phyloP scores from a whole-genome alignment of 2,113 vertebrate species.

The Ptyas mucosa region DNA sequence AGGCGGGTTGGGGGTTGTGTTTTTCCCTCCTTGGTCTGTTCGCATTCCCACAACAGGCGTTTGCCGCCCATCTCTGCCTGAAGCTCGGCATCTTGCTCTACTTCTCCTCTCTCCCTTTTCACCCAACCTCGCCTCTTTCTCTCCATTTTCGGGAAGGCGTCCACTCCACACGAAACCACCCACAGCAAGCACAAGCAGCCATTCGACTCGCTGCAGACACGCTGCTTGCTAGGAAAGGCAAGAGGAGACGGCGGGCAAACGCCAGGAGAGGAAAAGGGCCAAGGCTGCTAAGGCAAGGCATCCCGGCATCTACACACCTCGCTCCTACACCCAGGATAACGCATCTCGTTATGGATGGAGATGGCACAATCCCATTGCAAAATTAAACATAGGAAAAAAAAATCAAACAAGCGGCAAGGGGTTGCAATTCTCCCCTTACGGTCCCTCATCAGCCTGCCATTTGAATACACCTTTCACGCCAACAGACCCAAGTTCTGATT shows the following conservation, averaged over 20 bases:
- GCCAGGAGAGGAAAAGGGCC: not conserved
- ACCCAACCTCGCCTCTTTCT: not conserved
- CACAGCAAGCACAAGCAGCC: not conserved
- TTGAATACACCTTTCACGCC: not conserved
- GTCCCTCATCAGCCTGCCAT: not conserved
- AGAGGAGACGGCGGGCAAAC: not conserved
- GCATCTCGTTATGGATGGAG: not conserved
- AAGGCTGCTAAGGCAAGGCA: too few relatives aligned
- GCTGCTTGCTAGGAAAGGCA: not conserved
- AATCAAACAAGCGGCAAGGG: not conserved
- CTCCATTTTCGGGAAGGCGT: conserved; percentile 36
- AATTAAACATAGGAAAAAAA: not conserved
- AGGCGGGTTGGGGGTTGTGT: not conserved
- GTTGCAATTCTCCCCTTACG: not conserved
- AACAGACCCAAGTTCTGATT: not conserved
- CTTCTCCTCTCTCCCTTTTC: not conserved
- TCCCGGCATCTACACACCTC: not conserved
- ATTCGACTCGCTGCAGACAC: not conserved
- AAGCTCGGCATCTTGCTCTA: not conserved
- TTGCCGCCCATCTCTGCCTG: not conserved
- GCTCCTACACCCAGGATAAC: not conserved
- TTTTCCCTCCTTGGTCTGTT: too few relatives aligned
- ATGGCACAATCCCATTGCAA: not conserved
- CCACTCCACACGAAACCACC: not conserved
- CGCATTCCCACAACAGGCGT: not conserved